A percentile compares a stretch with the other conserved stretches of the same genome.
These are phyloP conservation scores for Xiphophorus maculatus DNA, from an alignment of 2,113 vertebrate species.

Conservation along the genomic window DNA sequence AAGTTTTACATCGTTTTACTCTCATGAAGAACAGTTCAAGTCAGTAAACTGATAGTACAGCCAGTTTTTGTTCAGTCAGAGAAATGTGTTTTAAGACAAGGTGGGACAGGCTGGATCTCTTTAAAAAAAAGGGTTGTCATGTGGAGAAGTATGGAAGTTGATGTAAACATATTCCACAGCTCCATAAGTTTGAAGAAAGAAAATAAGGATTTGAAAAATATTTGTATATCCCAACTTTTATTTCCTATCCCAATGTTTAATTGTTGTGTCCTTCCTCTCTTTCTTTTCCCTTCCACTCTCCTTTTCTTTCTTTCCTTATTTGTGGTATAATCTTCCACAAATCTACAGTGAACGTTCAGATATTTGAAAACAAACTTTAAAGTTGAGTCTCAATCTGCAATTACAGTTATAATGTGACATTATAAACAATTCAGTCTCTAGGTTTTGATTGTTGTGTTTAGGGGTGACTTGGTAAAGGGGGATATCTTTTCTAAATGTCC, in stretches of 20 bases:
- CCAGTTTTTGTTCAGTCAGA: background rate
- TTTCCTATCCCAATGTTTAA: background rate
- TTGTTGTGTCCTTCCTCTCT: background rate
- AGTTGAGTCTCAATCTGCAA: background rate
- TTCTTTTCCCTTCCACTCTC: too few species aligned
- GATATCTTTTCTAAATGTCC: background rate
- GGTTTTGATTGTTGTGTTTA: background rate
- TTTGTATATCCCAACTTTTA: background rate
- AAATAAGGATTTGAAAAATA: background rate
- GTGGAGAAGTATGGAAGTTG: background rate
- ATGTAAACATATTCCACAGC: background rate
- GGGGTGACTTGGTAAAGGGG: background rate
- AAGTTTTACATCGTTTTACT: background rate
- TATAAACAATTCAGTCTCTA: background rate
- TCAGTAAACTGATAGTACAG: background rate
- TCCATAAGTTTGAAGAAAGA: background rate
- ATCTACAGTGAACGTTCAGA: too few species aligned
- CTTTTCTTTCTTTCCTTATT: too few species aligned
- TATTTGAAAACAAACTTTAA: background rate
- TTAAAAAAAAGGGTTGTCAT: background rate
- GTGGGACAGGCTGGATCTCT: background rate
- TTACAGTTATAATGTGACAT: background rate
- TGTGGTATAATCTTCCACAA: too few species aligned
- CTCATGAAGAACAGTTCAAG: background rate
- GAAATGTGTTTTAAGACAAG: background rate